These are phyloP conservation scores for Copidosoma floridanum DNA, from an alignment of 1,140 invertebrate genomes.

Conservation along the genomic window DNA sequence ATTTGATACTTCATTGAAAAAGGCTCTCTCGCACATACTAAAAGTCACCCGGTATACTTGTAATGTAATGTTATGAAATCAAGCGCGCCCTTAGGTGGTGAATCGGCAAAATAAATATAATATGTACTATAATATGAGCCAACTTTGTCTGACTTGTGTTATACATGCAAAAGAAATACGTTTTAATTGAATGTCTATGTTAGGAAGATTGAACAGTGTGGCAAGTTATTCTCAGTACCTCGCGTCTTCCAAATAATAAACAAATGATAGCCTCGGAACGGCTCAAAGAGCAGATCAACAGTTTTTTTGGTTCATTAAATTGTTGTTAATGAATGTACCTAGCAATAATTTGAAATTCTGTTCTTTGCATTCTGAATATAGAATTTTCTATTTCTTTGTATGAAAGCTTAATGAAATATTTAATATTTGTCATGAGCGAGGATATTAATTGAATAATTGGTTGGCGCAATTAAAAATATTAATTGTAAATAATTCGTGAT, in stretches of 20 bases:
- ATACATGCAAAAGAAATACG: neutral
- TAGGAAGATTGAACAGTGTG: neutral
- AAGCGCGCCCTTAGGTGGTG: neutral
- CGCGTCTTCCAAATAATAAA: constrained; percentile 22
- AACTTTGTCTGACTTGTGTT: constrained; percentile 12
- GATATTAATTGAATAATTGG: constrained; percentile 19
- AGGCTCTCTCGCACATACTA: neutral
- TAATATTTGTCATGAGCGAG: constrained; percentile 3
- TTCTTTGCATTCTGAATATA: too few relatives aligned
- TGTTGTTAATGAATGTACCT: too few relatives aligned
- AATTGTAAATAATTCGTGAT: constrained; percentile 21
- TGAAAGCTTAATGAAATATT: too few relatives aligned
- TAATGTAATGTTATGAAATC: too few relatives aligned
- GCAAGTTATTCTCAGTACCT: constrained; percentile 10
- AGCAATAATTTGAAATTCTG: too few relatives aligned
- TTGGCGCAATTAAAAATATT: constrained; percentile 7
- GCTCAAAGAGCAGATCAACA: constrained; percentile 10
- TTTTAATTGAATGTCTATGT: constrained; percentile 11
- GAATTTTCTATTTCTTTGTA: too few relatives aligned
- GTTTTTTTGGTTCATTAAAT: too few relatives aligned
- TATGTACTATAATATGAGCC: too few relatives aligned
- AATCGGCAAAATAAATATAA: neutral
- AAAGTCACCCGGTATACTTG: too few relatives aligned
- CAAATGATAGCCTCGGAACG: constrained; percentile 16
- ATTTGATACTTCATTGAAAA: neutral